Conservation (phyloP, 1,140 invertebrate species). For the Belonocnema kinseyi region DNA sequence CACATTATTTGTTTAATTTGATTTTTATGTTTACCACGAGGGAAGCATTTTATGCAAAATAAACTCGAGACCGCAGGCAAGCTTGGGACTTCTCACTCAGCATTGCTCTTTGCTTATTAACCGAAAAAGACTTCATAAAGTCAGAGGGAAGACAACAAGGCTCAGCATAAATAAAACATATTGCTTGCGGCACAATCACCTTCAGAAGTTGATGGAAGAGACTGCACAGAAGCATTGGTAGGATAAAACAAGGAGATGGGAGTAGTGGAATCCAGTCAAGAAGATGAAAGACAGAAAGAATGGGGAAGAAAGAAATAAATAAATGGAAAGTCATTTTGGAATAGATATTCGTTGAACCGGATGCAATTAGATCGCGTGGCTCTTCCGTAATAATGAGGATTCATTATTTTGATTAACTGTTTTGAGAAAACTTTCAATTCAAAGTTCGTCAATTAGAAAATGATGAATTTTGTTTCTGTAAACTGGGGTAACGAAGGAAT, state of each 20-base stretch:
- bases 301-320: conserved; percentile 37
- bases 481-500: background rate
- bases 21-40: background rate
- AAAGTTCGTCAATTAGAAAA: conserved; percentile 1
- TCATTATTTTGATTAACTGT: conserved; percentile 70
- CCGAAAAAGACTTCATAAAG: conserved; percentile 48
- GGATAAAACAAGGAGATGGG: conserved; percentile 47
- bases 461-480: background rate
- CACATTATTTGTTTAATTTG: background rate
- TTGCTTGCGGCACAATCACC: conserved; percentile 63
- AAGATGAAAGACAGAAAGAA: conserved; percentile 37
- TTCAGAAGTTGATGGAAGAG: conserved; percentile 42
- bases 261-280: conserved; percentile 25
- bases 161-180: conserved; percentile 69
- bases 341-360: conserved; percentile 64
- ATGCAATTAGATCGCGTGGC: conserved; percentile 65
- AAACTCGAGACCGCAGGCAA: background rate
- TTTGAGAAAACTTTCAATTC: conserved; percentile 58
- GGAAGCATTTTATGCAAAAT: conserved; percentile 34
- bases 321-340: conserved; percentile 47
- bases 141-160: conserved; percentile 49
- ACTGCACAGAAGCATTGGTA: conserved; percentile 37
- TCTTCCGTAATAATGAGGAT: conserved; percentile 61
- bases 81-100: conserved; percentile 1
- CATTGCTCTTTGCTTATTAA: conserved; percentile 47